Percentiles rank a stretch among this genome's conserved stretches.
phyloP scores from a whole-genome alignment of 2,113 vertebrate species.

The Percopsis transmontana region DNA sequence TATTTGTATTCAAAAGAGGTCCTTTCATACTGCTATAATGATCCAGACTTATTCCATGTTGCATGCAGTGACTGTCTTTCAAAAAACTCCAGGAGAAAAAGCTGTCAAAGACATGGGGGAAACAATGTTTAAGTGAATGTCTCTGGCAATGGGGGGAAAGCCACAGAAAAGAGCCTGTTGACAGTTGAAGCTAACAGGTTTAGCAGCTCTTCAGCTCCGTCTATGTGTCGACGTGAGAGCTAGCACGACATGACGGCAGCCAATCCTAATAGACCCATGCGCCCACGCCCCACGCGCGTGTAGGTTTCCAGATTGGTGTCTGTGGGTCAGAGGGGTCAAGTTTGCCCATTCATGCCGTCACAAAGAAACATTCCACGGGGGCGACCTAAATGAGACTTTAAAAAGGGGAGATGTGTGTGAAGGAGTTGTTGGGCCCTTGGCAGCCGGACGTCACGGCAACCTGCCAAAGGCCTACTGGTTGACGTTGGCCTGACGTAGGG shows the following conservation, averaged over 20 bases:
- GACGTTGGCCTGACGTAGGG: constrained; percentile 42
- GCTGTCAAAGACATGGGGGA: constrained; percentile 44
- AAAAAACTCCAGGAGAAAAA: constrained; percentile 32
- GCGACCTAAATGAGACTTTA: constrained; percentile 45
- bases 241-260: constrained; percentile 1
- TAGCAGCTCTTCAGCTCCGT: constrained; percentile 47
- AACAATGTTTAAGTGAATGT: constrained; percentile 39
- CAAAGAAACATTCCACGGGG: constrained; percentile 54
- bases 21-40: constrained; percentile 7
- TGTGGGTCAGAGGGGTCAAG: constrained; percentile 46
- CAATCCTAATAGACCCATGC: constrained; percentile 7
- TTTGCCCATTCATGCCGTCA: constrained; percentile 46
- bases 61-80: constrained; percentile 3
- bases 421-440: constrained; percentile 50
- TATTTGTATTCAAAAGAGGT: constrained; percentile 20
- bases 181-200: constrained; percentile 51
- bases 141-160: constrained; percentile 29
- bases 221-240: constrained; percentile 27
- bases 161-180: constrained; percentile 12
- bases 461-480: constrained; percentile 22
- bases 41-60: constrained; percentile 9
- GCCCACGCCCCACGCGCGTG: not conserved
- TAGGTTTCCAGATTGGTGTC: constrained; percentile 29
- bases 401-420: constrained; percentile 39
- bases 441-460: constrained; percentile 27